Percentiles rank a stretch among this genome's conserved stretches.
Conservation (phyloP, 2,888 invertebrate genomes). For the Eulithis prunata region DNA sequence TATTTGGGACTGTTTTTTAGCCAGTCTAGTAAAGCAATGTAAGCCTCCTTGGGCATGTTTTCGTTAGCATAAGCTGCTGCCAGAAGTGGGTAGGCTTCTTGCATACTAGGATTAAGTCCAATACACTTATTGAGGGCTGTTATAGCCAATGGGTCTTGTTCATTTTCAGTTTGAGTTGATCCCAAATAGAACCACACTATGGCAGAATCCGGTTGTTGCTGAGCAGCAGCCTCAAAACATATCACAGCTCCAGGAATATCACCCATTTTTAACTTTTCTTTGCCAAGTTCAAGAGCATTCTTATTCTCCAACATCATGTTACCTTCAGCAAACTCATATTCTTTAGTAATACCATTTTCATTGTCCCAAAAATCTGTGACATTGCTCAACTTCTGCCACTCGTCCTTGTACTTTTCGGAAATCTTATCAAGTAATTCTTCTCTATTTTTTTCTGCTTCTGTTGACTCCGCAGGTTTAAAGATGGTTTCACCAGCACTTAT, state of each 20-base stretch:
- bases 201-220: constrained; percentile 90
- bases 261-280: constrained; percentile 91
- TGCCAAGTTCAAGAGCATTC: constrained; percentile 94
- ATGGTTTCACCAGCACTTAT: constrained; percentile 87
- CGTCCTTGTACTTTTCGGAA: constrained; percentile 87
- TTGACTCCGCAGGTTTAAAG: constrained; percentile 71
- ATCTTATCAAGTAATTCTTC: constrained; percentile 78
- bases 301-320: constrained; percentile 92
- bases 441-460: constrained; percentile 68
- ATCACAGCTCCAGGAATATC: constrained; percentile 98
- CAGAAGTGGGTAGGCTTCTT: constrained; percentile 93
- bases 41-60: constrained; percentile 95
- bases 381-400: constrained; percentile 91
- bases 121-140: constrained; percentile 95
- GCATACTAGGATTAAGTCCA: constrained; percentile 90
- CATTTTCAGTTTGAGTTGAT: constrained; percentile 98
- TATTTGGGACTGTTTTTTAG: constrained; percentile 92
- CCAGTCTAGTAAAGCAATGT: constrained; percentile 92
- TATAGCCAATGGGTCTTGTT: constrained; percentile 97
- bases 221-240: constrained; percentile 97
- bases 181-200: constrained; percentile 96
- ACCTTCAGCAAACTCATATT: constrained; percentile 91
- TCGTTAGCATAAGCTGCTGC: constrained; percentile 99
- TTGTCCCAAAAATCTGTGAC: constrained; percentile 87
- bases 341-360: constrained; percentile 81